These are phyloP conservation scores for Parauchenoglanis punctatus DNA, from an alignment of 2,797 vertebrate genomes.

Conservation along the genomic window DNA sequence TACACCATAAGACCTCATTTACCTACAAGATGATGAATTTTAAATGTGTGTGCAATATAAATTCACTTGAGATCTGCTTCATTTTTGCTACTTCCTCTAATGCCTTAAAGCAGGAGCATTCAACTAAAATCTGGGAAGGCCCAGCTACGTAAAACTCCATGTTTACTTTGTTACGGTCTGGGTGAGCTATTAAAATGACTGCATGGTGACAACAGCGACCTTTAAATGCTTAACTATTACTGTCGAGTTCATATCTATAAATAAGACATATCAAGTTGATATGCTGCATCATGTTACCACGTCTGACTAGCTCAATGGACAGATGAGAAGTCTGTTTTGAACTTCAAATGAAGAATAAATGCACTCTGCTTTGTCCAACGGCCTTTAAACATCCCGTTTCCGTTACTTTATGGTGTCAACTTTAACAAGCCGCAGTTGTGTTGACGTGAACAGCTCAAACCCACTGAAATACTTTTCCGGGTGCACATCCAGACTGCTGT, in stretches of 20 bases:
- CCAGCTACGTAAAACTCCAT: background rate
- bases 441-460: background rate
- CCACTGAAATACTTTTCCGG: background rate
- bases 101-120: background rate
- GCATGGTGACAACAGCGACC: too few relatives aligned
- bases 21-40: background rate
- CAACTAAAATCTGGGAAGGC: background rate
- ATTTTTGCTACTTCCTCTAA: background rate
- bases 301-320: background rate
- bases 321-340: background rate
- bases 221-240: background rate
- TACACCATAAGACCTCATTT: background rate
- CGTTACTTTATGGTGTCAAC: background rate
- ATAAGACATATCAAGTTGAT: background rate
- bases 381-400: background rate
- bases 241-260: background rate
- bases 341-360: background rate
- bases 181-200: conserved; percentile 14
- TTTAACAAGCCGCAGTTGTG: background rate
- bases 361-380: background rate
- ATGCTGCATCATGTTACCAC: background rate
- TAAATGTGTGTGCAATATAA: background rate
- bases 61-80: background rate
- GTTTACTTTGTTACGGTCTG: background rate
- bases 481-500: background rate